A percentile compares a stretch with the other conserved stretches of the same genome.
Evolutionary conservation across 1,140 invertebrate genomes (phyloP).

Genomic region (Limonius californicus): DNA sequence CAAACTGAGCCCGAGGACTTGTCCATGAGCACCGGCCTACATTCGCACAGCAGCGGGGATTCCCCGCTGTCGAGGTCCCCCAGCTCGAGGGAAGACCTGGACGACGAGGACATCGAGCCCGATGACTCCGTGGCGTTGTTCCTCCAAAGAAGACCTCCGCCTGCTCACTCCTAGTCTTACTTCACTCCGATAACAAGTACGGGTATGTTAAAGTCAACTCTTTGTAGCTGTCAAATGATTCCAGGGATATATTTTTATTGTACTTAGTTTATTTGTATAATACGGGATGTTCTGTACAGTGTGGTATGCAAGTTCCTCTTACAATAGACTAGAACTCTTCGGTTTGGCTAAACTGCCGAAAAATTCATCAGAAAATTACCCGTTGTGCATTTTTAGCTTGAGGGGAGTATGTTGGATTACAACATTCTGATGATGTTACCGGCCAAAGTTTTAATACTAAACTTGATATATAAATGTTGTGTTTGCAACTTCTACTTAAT

Average conservation of each 20-base stretch:
- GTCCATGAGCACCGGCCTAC: slow-evolving; percentile 54
- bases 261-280: slow-evolving; percentile 24
- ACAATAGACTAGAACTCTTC: not conserved
- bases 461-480: too few species aligned
- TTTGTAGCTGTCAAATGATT: not conserved
- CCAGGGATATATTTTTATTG: slow-evolving; percentile 4
- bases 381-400: too few species aligned
- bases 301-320: slow-evolving; percentile 47
- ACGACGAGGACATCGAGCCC: slow-evolving; percentile 35
- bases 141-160: slow-evolving; percentile 28
- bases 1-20: slow-evolving; percentile 88
- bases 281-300: slow-evolving; percentile 38
- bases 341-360: too few species aligned
- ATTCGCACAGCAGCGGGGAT: slow-evolving; percentile 40
- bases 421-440: too few species aligned
- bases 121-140: slow-evolving; percentile 34
- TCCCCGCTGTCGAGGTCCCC: slow-evolving; percentile 41
- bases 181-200: slow-evolving; percentile 9
- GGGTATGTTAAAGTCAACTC: slow-evolving; percentile 27
- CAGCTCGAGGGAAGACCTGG: slow-evolving; percentile 32
- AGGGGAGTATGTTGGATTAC: too few species aligned
- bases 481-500: too few species aligned
- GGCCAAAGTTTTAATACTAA: too few species aligned
- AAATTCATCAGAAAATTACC: too few species aligned
- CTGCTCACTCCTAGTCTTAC: slow-evolving; percentile 33